Conservation (phyloP, 2,797 vertebrate genomes). For the Huso huso region DNA sequence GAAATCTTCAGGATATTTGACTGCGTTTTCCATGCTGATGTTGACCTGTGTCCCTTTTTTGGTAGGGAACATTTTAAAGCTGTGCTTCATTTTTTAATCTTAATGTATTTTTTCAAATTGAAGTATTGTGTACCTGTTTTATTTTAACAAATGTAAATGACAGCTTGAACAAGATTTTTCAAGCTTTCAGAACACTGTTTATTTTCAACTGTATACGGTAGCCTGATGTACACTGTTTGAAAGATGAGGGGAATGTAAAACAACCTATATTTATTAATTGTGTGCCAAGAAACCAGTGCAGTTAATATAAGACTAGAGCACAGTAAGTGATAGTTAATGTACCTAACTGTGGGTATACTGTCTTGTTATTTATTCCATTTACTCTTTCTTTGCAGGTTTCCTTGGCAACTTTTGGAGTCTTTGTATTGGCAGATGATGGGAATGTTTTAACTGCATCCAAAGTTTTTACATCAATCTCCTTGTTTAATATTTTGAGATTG, state of each 20-base stretch:
- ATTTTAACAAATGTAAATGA: background rate
- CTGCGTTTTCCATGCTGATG: slow-evolving; percentile 46
- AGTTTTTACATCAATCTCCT: slow-evolving; percentile 48
- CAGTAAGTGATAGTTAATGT: too few species aligned
- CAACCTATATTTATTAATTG: too few species aligned
- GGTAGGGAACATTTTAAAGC: slow-evolving; percentile 27
- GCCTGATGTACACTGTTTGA: slow-evolving; percentile 9
- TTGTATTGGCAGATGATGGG: slow-evolving; percentile 44
- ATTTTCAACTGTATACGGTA: background rate
- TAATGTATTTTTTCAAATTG: background rate
- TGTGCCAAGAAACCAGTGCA: too few species aligned
- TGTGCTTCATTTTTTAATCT: background rate
- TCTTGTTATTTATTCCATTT: too few species aligned
- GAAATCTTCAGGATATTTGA: slow-evolving; percentile 44
- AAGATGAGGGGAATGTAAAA: too few species aligned
- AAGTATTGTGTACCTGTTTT: background rate
- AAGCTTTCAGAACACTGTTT: background rate
- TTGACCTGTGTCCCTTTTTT: slow-evolving; percentile 49
- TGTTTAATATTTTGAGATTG: slow-evolving; percentile 51
- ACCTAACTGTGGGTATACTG: too few species aligned
- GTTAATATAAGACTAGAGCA: too few species aligned
- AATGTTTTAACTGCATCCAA: slow-evolving; percentile 48
- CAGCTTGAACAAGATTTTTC: background rate
- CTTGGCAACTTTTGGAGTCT: slow-evolving; percentile 42
- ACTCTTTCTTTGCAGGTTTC: slow-evolving; percentile 32